These are phyloP conservation scores for Marronus borbonicus DNA, from an alignment of 2,888 invertebrate species.

Conservation along the genomic window DNA sequence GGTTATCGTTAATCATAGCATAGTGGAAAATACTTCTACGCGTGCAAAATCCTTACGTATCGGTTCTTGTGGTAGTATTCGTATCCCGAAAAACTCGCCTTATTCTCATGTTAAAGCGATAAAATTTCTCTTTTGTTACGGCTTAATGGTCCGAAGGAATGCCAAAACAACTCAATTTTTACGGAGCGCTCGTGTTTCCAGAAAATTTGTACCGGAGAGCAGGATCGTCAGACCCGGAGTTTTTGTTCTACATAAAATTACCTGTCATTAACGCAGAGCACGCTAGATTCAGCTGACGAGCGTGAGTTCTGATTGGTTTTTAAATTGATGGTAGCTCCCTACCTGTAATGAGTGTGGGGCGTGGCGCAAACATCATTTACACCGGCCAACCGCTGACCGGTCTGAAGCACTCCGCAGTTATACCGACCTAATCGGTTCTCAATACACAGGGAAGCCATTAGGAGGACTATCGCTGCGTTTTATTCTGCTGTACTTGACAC, in stretches of 20 bases:
- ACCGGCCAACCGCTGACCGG: slow-evolving; percentile 69
- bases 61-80: not conserved
- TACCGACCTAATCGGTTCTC: slow-evolving; percentile 65
- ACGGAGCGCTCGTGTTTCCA: slow-evolving; percentile 53
- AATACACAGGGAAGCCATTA: slow-evolving; percentile 67
- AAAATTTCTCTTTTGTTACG: slow-evolving; percentile 39
- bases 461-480: slow-evolving; percentile 62
- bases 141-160: slow-evolving; percentile 47
- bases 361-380: slow-evolving; percentile 70
- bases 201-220: slow-evolving; percentile 60
- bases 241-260: slow-evolving; percentile 67
- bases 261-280: slow-evolving; percentile 57
- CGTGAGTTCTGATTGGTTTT: slow-evolving; percentile 69
- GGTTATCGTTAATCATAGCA: not conserved
- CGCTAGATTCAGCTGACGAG: slow-evolving; percentile 66
- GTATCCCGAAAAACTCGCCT: slow-evolving; percentile 8
- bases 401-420: slow-evolving; percentile 54
- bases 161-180: slow-evolving; percentile 48
- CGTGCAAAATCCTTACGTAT: slow-evolving; percentile 11
- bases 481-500: slow-evolving; percentile 61
- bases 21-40: not conserved
- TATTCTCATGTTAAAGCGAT: slow-evolving; percentile 30
- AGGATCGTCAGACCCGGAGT: slow-evolving; percentile 61
- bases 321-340: slow-evolving; percentile 70
- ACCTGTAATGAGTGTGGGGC: slow-evolving; percentile 70